Conservation (phyloP, 2,113 vertebrate genomes). For the Callaeas wilsoni region DNA sequence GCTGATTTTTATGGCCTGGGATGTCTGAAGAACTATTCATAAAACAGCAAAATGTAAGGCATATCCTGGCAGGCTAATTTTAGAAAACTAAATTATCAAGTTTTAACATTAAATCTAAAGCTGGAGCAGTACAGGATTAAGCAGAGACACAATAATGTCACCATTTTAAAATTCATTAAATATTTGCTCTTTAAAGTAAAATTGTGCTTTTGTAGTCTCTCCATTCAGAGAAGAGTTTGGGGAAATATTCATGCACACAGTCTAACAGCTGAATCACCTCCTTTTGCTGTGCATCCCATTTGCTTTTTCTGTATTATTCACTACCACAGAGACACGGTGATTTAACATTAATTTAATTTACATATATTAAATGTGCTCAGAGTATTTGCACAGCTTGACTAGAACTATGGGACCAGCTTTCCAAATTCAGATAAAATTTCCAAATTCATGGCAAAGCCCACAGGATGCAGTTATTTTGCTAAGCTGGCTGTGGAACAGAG, state of each 20-base stretch:
- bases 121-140: not conserved
- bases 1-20: not conserved
- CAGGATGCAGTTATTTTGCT: not conserved
- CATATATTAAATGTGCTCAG: slow-evolving; percentile 18
- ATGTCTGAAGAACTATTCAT: not conserved
- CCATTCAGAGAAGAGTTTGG: not conserved
- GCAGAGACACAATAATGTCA: not conserved
- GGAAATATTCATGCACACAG: not conserved
- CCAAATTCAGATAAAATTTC: not conserved
- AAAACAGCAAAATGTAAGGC: not conserved
- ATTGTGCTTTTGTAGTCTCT: not conserved
- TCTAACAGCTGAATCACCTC: slow-evolving; percentile 2
- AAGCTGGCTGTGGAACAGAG: not conserved
- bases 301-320: slow-evolving; percentile 32
- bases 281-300: not conserved
- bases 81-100: not conserved
- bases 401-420: not conserved
- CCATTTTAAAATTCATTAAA: not conserved
- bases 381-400: slow-evolving; percentile 22
- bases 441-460: not conserved
- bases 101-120: not conserved
- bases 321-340: not conserved
- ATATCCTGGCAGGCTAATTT: not conserved
- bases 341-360: slow-evolving; percentile 61
- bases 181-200: not conserved